Conservation (phyloP, 2,797 vertebrate genomes). For the Rhyacichthys aspro region DNA sequence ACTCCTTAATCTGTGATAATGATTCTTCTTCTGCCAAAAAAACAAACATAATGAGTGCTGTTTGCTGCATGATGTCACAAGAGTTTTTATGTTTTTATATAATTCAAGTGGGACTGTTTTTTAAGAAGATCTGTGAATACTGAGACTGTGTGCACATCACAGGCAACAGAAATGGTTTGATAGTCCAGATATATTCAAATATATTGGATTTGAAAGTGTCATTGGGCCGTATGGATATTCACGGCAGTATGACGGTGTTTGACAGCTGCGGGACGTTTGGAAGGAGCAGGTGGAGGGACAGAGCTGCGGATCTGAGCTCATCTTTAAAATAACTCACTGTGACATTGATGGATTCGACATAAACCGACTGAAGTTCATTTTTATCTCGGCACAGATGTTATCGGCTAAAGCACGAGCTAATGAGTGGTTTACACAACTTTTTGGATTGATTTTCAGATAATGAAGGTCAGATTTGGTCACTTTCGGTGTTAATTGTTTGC, state of each 20-base stretch:
- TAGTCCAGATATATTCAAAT: not conserved
- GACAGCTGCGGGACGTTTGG: slow-evolving; percentile 7
- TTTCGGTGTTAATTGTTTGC: not conserved
- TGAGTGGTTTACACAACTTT: not conserved
- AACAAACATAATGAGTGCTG: too few relatives aligned
- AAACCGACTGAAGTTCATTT: not conserved
- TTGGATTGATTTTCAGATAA: slow-evolving; percentile 2
- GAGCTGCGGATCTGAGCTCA: not conserved
- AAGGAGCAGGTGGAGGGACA: slow-evolving; percentile 6
- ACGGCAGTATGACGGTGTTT: slow-evolving; percentile 2
- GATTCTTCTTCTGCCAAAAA: too few relatives aligned
- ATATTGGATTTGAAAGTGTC: not conserved
- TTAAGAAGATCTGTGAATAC: too few relatives aligned
- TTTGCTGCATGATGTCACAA: too few relatives aligned
- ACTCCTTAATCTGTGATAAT: too few relatives aligned
- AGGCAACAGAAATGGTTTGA: too few relatives aligned
- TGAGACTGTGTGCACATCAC: too few relatives aligned
- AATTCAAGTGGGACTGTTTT: too few relatives aligned
- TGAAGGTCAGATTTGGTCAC: not conserved
- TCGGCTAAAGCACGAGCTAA: not conserved
- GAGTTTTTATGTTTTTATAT: too few relatives aligned
- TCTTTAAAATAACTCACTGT: slow-evolving; percentile 6
- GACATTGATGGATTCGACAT: slow-evolving; percentile 15
- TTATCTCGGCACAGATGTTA: not conserved
- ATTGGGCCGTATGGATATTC: not conserved